phyloP scores from a whole-genome alignment of 2,888 invertebrate genomes.

The Pecten maximus region DNA sequence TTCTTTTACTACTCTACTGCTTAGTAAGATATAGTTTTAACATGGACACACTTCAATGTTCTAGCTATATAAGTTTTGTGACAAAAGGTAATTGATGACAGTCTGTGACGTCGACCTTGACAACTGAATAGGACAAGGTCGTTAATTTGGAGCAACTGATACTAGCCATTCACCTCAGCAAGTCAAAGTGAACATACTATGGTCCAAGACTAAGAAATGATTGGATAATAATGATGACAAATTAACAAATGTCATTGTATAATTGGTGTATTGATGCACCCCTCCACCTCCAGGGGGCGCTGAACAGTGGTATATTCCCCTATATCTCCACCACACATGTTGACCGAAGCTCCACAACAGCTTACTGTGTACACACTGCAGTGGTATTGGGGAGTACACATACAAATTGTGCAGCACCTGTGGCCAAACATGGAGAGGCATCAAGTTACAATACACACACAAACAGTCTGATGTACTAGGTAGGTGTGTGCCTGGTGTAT shows the following conservation, averaged over 20 bases:
- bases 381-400: background rate
- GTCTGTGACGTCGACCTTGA: background rate
- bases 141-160: background rate
- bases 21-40: background rate
- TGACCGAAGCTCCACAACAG: background rate
- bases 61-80: background rate
- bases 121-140: background rate
- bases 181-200: background rate
- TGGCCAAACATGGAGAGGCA: background rate
- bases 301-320: background rate
- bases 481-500: background rate
- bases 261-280: background rate
- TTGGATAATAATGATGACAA: background rate
- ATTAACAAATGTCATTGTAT: background rate
- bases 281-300: background rate
- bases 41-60: background rate
- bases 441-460: background rate
- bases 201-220: too few species aligned
- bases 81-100: too few species aligned
- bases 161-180: background rate
- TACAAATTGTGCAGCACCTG: constrained; percentile 17
- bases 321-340: background rate
- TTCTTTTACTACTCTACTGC: too few species aligned
- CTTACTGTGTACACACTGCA: constrained; percentile 3
- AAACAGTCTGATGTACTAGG: background rate